Evolutionary conservation across 2,888 invertebrate species (phyloP), one percentile per base, ranked within the genome.

Genomic region (Crossocerus cetratus): DNA sequence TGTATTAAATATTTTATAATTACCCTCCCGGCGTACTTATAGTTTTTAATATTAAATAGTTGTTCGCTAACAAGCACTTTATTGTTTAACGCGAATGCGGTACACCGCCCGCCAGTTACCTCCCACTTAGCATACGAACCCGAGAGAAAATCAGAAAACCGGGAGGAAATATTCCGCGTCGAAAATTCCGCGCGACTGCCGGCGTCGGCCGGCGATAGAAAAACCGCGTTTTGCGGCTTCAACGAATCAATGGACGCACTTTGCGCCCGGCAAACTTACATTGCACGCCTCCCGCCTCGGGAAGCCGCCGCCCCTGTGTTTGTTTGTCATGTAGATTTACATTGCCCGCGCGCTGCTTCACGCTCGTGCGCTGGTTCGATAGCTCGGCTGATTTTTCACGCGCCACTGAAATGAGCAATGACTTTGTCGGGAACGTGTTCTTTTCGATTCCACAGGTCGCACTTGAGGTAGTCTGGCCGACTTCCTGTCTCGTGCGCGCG

Each of bases 11-110:
- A 79, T 77, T 79, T 79, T 68, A 76, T 64, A 79, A 76, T 72
- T 69, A 68, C 74, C 74, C 49, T 66, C 49, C 14, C 69, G 66
- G 74, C 20, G 22, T 72, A 58, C 69, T 79, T 74, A 70, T 58
- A 74, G 61, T 79, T 79, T 79, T 79, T 79, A 77, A 79, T 77
- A 79, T 79, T 74, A 72, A 79, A 74, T 66, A 74, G 69, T 64
- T 77, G 68, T 72, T 68, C 63, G 67, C 69, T 72, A 74, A 76
- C 79, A 66, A 69, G 58, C 76, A 76, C 72, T 78, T 79, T 74
- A 77, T 77, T 69, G 71, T 55, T 45, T 58, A 49, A 55, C 56
- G 49, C 60, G 61, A 42, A 62, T 54, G 49, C 61, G 56, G 21
- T 45, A 59, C 5, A 49, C 54, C 3, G 45, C 56, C 61, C 43